These are phyloP conservation scores for Drosophila melanosoma DNA, from an alignment of 2,888 invertebrate genomes.

Conservation along the genomic window DNA sequence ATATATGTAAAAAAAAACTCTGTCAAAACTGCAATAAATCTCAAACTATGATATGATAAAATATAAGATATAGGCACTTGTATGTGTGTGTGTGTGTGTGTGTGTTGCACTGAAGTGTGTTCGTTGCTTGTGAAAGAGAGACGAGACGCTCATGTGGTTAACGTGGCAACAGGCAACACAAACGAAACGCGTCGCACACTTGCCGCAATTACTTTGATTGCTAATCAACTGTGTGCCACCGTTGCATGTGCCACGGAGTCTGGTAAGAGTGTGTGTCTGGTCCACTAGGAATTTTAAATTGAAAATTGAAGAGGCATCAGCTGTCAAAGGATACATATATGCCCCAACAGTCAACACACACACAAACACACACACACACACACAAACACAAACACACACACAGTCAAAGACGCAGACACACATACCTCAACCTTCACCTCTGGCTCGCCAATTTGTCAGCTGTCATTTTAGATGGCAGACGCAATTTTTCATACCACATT, in stretches of 20 bases:
- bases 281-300: slow-evolving; percentile 12
- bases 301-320: slow-evolving; percentile 26
- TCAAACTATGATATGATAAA: slow-evolving; percentile 7
- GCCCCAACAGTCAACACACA: neutral
- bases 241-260: neutral
- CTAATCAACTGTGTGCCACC: slow-evolving; percentile 40
- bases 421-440: neutral
- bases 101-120: slow-evolving; percentile 2
- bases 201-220: slow-evolving; percentile 64
- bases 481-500: slow-evolving; percentile 44
- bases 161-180: slow-evolving; percentile 25
- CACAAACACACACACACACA: neutral
- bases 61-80: neutral
- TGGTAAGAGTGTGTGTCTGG: neutral
- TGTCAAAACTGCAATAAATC: neutral
- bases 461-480: slow-evolving; percentile 42
- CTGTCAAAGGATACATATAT: slow-evolving; percentile 17
- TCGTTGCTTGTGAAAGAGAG: slow-evolving; percentile 37
- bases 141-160: neutral
- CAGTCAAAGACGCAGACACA: neutral
- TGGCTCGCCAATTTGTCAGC: slow-evolving; percentile 37
- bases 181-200: slow-evolving; percentile 26
- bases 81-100: neutral
- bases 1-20: neutral
- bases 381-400: neutral